Evolutionary conservation across 1,140 invertebrate species (phyloP).

Genomic region (Gonioctena quinquepunctata): DNA sequence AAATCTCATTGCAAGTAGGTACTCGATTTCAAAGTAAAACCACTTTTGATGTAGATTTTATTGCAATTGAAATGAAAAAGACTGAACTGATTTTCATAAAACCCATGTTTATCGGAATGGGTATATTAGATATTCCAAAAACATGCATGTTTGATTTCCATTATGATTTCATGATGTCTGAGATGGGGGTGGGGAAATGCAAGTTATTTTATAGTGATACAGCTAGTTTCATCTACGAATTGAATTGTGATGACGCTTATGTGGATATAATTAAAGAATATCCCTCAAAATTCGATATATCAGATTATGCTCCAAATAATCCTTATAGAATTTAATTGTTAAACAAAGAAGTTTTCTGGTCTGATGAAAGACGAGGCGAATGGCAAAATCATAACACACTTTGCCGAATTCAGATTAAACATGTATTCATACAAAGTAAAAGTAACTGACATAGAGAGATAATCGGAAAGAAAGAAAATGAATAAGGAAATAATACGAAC

Average conservation of each 20-base stretch:
- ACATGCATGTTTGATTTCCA: constrained; percentile 45
- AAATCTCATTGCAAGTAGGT: not conserved
- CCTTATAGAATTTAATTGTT: constrained; percentile 36
- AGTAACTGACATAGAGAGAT: too few species aligned
- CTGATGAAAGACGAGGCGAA: constrained; percentile 60
- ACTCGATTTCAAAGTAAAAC: constrained; percentile 43
- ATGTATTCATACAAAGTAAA: not conserved
- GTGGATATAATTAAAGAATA: not conserved
- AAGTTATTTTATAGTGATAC: constrained; percentile 55
- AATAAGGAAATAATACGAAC: too few species aligned
- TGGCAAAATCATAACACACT: not conserved
- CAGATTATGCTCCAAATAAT: constrained; percentile 42
- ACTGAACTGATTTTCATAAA: constrained; percentile 47
- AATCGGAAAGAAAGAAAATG: too few species aligned
- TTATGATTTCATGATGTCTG: constrained; percentile 37
- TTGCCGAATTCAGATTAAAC: not conserved
- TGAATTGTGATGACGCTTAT: not conserved
- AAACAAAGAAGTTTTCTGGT: constrained; percentile 58
- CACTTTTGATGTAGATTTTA: constrained; percentile 46
- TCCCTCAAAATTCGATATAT: constrained; percentile 38
- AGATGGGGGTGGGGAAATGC: constrained; percentile 22
- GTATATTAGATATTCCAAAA: constrained; percentile 52
- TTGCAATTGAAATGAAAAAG: constrained; percentile 47
- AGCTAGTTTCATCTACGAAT: constrained; percentile 52
- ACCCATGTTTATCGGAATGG: constrained; percentile 46